These are phyloP conservation scores for Laothoe populi DNA, from an alignment of 2,888 invertebrate species.

Conservation along the genomic window DNA sequence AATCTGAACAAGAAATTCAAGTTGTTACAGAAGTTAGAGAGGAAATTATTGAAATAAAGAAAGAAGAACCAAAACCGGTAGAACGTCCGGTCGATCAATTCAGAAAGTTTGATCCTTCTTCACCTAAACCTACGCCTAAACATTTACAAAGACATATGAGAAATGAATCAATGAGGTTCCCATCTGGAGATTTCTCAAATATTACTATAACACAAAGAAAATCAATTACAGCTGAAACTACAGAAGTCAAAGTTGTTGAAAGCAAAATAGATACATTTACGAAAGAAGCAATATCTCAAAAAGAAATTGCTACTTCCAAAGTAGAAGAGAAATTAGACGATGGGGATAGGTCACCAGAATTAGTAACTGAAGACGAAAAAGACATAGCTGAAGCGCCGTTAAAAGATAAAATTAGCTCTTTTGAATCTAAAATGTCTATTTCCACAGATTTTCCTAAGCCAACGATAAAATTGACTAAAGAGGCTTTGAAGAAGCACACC, in stretches of 20 bases:
- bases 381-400: slow-evolving; percentile 80
- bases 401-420: slow-evolving; percentile 75
- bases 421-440: slow-evolving; percentile 77
- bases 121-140: slow-evolving; percentile 81
- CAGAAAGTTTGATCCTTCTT: slow-evolving; percentile 76
- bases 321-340: slow-evolving; percentile 84
- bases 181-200: slow-evolving; percentile 81
- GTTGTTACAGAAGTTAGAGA: slow-evolving; percentile 41
- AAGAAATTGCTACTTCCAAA: slow-evolving; percentile 77
- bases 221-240: slow-evolving; percentile 76
- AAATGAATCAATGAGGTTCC: slow-evolving; percentile 82
- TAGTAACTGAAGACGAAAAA: slow-evolving; percentile 70
- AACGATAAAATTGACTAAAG: slow-evolving; percentile 78
- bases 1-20: slow-evolving; percentile 52
- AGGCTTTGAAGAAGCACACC: slow-evolving; percentile 80
- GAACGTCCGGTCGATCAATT: slow-evolving; percentile 73
- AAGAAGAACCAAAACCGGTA: slow-evolving; percentile 62
- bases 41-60: slow-evolving; percentile 52
- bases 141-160: slow-evolving; percentile 82
- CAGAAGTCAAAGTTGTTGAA: slow-evolving; percentile 63
- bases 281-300: slow-evolving; percentile 74
- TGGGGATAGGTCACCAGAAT: slow-evolving; percentile 74
- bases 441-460: slow-evolving; percentile 71
- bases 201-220: slow-evolving; percentile 79
- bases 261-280: slow-evolving; percentile 60